Base-by-base conservation (phyloP, 1,140 invertebrate species). In the Drosophila subpulchrella region DNA sequence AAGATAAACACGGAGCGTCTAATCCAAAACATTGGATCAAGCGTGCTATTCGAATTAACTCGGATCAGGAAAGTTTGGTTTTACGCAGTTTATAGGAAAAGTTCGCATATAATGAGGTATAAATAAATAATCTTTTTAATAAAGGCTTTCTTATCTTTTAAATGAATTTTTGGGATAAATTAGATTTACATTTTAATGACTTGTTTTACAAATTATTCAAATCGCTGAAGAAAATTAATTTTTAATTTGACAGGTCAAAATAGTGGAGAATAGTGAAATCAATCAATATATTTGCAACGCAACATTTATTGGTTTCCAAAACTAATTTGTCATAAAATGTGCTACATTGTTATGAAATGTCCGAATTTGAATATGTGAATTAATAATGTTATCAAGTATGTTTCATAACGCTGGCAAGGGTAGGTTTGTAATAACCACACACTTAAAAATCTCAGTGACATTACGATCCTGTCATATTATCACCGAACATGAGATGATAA, bases 1-100 rank as follows among this genome's bases (percentile, higher is more conserved):
- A 85, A 86, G 74, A 85, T 91, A 91, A 91, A 90, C 85, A 91
- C 60, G 60, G 48, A 83, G 48, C 39, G 38, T 20, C 44, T 71
- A 66, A 56, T 54, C 61, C 71, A 58, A 63, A 73, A 73, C 71
- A 74, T 73, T 73, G 38, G 47, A 60, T 73, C 38, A 59, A 73
- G 68, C 68, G 66, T 71, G 68, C 36, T 71, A 71, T 71, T 71
- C 44, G 36, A 70, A 71, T 71, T 71, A 71, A 39, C 27, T 30
- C 3, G 42, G 11, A 12, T 10, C 3, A 7, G 10, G 17, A 4
- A 44, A 11, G 8, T 20, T 20, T 42, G 7, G 41, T 42, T 17
- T 0, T 15, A 42, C 8, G 8, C 7, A 15, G 2, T 42, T 42
- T 2, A 10, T 8, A 3, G n/a, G n/a, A 42, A n/a, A 17, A 10